A percentile compares a stretch with the other conserved stretches of the same genome.
phyloP scores from a whole-genome alignment of 2,797 vertebrate genomes.

The Lophotriccus pileatus region DNA sequence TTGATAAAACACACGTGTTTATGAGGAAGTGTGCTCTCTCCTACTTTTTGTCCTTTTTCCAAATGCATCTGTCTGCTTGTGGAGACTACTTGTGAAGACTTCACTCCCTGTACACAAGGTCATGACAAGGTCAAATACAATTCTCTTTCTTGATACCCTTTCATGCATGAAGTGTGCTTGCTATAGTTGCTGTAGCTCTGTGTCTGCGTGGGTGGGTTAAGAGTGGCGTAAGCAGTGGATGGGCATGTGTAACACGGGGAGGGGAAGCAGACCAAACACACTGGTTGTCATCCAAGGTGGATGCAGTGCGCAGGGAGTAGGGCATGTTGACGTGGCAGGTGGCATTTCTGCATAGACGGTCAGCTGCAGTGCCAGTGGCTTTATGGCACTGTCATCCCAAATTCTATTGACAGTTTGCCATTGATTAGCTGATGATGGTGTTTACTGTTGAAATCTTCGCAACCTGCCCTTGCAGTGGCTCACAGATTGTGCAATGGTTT shows the following conservation, averaged over 20 bases:
- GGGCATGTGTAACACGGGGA: accelerated
- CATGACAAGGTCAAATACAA: background rate
- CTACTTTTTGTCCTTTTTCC: background rate
- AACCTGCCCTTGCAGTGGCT: background rate
- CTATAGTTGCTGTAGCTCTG: background rate
- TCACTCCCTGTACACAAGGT: background rate
- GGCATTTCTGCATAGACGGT: background rate
- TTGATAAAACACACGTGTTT: background rate
- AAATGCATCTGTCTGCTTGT: background rate
- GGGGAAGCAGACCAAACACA: background rate
- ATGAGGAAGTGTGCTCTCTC: background rate
- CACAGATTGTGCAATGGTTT: background rate
- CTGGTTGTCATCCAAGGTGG: background rate
- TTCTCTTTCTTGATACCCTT: background rate
- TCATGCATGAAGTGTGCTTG: background rate
- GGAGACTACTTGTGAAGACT: background rate
- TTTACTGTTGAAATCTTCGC: background rate
- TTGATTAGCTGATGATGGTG: background rate
- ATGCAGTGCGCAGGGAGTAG: accelerated
- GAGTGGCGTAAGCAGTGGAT: background rate
- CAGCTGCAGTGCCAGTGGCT: background rate
- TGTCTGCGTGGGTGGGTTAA: background rate
- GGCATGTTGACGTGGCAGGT: background rate
- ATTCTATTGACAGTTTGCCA: background rate
- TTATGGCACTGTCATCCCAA: background rate